These are phyloP conservation scores for Antennarius maculatus DNA, from an alignment of 2,797 vertebrate genomes.

Conservation along the genomic window DNA sequence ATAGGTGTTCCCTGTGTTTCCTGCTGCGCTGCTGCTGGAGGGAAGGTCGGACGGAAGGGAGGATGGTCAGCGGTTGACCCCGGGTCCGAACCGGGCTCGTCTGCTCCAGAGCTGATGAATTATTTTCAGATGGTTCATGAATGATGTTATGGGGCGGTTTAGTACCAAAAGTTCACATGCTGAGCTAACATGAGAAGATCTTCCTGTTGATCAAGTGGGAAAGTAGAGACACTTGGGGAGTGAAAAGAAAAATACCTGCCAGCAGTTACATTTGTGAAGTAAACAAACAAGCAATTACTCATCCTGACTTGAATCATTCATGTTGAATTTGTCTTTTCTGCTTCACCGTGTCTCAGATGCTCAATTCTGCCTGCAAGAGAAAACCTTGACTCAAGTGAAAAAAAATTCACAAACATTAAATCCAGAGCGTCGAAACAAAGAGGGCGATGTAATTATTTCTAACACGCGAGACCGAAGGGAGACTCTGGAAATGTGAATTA, in stretches of 20 bases:
- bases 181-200: too few species aligned
- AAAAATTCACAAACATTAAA: constrained; percentile 2
- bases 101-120: too few species aligned
- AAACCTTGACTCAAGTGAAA: too few species aligned
- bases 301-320: constrained; percentile 20
- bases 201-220: constrained; percentile 6
- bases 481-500: constrained; percentile 1
- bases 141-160: too few species aligned
- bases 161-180: too few species aligned
- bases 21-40: constrained; percentile 5
- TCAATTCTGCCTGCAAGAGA: not conserved
- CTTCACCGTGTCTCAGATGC: constrained; percentile 11
- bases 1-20: constrained; percentile 22
- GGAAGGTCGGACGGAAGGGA: constrained; percentile 3
- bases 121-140: too few species aligned
- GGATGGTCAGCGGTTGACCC: constrained; percentile 5
- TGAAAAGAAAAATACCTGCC: constrained; percentile 21
- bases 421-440: not conserved
- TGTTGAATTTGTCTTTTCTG: constrained; percentile 16
- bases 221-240: constrained; percentile 15
- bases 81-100: not conserved
- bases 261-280: too few species aligned
- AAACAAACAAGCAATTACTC: too few species aligned
- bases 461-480: not conserved
- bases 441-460: not conserved